Evolutionary conservation across 2,888 invertebrate genomes (phyloP).

Genomic region (Autographa pulchrina): DNA sequence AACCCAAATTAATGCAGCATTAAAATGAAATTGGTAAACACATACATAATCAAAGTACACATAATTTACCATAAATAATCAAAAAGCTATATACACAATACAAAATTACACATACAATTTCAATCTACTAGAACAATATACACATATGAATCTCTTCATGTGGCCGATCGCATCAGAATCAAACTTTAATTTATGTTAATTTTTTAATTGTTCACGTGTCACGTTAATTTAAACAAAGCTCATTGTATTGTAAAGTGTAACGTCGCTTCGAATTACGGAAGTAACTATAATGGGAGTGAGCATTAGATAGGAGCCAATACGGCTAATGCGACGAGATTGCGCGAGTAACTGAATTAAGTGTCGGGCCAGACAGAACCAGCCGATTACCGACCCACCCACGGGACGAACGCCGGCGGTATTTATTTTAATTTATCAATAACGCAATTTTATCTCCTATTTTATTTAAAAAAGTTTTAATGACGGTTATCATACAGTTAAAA

Average conservation of each 20-base stretch:
- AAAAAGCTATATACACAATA: not conserved
- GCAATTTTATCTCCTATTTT: no score
- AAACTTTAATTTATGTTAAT: not conserved
- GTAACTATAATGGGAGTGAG: not conserved
- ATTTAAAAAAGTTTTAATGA: no score
- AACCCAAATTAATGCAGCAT: not conserved
- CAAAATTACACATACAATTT: not conserved
- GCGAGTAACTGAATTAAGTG: not conserved
- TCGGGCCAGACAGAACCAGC: not conserved
- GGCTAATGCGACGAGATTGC: not conserved
- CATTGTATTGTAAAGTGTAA: not conserved
- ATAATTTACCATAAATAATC: not conserved
- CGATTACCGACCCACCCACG: not conserved
- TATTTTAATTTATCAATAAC: not conserved
- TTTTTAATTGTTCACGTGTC: not conserved
- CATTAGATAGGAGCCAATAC: not conserved
- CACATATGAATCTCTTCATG: not conserved
- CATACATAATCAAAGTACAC: not conserved
- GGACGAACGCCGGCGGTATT: not conserved
- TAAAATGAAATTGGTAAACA: not conserved
- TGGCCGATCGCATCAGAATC: constrained; percentile 3
- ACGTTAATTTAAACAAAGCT: not conserved
- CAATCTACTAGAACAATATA: not conserved
- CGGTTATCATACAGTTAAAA: no score
- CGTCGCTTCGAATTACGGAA: not conserved